A percentile compares a stretch with the other conserved stretches of the same genome.
Evolutionary conservation across 2,113 vertebrate species (phyloP).

Genomic region (Vimba vimba): DNA sequence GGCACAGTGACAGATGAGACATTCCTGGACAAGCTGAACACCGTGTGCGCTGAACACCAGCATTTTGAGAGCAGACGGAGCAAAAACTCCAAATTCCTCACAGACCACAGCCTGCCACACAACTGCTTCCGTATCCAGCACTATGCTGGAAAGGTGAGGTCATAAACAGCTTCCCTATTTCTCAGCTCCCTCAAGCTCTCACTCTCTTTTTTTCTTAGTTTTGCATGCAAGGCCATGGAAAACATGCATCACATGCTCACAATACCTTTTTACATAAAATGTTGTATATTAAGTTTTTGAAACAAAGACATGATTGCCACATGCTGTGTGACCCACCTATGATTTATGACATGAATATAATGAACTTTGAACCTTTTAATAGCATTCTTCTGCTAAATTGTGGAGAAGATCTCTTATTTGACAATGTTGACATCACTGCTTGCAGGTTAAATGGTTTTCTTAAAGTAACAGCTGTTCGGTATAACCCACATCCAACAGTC

Average conservation of each 20-base stretch:
- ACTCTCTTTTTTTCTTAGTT: not conserved
- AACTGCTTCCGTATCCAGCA: constrained; percentile 98
- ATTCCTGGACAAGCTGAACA: constrained; percentile 96
- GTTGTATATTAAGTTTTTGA: not conserved
- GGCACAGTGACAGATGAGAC: constrained; percentile 95
- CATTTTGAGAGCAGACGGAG: constrained; percentile 97
- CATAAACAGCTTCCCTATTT: not conserved
- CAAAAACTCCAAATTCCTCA: constrained; percentile 94
- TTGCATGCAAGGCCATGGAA: not conserved
- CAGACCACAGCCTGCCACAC: constrained; percentile 92
- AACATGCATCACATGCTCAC: not conserved
- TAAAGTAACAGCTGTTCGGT: too few species aligned
- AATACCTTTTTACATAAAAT: not conserved
- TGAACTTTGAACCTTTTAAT: too few species aligned
- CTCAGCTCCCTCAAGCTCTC: not conserved
- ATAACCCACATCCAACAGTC: not conserved
- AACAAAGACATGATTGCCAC: too few species aligned
- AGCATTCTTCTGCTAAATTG: not conserved
- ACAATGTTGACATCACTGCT: too few species aligned
- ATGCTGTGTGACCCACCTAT: too few species aligned
- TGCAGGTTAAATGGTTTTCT: too few species aligned
- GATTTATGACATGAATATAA: too few species aligned
- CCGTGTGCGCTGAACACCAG: constrained; percentile 92
- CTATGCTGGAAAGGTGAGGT: constrained; percentile 92
- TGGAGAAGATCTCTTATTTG: not conserved